Conservation (phyloP, 2,113 vertebrate species). For the Mohoua ochrocephala region DNA sequence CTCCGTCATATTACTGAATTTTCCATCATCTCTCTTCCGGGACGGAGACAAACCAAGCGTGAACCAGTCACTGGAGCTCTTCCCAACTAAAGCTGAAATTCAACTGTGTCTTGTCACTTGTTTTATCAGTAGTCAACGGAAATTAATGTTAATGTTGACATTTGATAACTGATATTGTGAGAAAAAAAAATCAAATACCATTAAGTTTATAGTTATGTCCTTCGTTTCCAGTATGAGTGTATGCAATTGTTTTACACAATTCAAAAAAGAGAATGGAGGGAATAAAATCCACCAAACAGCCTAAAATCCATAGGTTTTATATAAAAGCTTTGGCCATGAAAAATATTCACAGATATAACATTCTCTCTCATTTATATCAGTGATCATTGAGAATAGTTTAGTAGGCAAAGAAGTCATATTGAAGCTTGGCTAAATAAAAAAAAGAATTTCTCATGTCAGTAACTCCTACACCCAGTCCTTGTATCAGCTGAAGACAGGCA, state of each 20-base stretch:
- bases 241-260: background rate
- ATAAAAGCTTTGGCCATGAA: background rate
- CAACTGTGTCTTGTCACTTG: background rate
- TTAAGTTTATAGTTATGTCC: background rate
- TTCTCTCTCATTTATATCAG: background rate
- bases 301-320: background rate
- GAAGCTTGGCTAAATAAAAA: background rate
- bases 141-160: background rate
- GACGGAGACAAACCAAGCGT: background rate
- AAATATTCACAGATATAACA: background rate
- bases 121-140: background rate
- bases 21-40: background rate
- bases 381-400: background rate
- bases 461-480: background rate
- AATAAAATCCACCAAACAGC: background rate
- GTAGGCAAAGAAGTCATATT: background rate
- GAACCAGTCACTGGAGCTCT: background rate
- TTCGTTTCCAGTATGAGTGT: background rate
- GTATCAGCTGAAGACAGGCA: background rate
- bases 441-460: background rate
- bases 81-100: background rate
- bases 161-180: background rate
- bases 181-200: fast-evolving
- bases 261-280: background rate
- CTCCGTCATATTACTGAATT: background rate